These are phyloP conservation scores for Laspeyria flexula DNA, from an alignment of 2,888 invertebrate species.

Conservation along the genomic window DNA sequence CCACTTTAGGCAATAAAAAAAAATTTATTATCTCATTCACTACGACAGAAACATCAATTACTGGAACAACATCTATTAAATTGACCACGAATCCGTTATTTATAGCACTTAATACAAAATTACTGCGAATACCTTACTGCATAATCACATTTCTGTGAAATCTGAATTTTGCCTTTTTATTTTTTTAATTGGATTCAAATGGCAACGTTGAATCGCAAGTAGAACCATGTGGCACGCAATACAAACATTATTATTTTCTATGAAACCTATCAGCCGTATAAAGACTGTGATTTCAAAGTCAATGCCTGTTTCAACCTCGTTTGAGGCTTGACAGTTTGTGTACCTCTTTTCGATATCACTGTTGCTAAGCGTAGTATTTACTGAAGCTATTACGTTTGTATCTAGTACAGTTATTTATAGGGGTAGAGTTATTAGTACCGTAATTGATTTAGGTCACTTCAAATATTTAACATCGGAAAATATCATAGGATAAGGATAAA, in stretches of 20 bases:
- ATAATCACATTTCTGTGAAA: slow-evolving; percentile 41
- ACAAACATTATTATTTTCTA: slow-evolving; percentile 35
- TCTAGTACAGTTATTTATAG: no score
- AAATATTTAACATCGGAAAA: no score
- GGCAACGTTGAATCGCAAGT: slow-evolving; percentile 26
- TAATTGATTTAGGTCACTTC: no score
- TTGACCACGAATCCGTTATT: slow-evolving; percentile 2
- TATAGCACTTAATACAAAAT: slow-evolving; percentile 27
- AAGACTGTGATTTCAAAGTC: not conserved
- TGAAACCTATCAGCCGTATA: slow-evolving; percentile 14
- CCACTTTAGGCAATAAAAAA: no score
- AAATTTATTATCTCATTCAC: no score
- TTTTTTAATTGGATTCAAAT: slow-evolving; percentile 30
- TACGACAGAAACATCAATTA: not conserved
- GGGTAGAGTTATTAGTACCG: no score
- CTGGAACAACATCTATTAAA: not conserved
- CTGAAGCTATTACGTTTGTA: no score
- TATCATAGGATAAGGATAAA: no score
- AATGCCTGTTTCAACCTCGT: not conserved
- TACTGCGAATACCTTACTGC: slow-evolving; percentile 32
- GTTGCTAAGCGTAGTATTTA: not conserved
- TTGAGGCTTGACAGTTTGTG: not conserved
- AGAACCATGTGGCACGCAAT: slow-evolving; percentile 29
- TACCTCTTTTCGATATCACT: not conserved
- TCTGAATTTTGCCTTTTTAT: slow-evolving; percentile 8